These are phyloP conservation scores for Callinectes sapidus DNA, from an alignment of 2,888 invertebrate genomes.

Conservation along the genomic window DNA sequence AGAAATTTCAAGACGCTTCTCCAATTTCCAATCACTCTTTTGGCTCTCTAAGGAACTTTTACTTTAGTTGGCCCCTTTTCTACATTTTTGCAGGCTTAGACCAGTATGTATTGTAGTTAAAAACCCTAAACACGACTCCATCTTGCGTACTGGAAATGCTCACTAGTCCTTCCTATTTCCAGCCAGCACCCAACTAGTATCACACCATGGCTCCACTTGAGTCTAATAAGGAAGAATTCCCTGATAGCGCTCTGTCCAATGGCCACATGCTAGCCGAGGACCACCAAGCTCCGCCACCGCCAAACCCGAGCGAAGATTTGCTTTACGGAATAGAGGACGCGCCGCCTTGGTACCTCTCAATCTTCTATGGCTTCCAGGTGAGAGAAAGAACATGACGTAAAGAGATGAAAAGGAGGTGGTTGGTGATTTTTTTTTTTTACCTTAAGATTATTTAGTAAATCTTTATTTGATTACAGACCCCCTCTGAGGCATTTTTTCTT, in stretches of 20 bases:
- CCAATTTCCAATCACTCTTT: too few relatives aligned
- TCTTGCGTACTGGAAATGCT: background rate
- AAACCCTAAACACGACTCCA: background rate
- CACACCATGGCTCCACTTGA: background rate
- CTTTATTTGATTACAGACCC: too few relatives aligned
- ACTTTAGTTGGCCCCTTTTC: too few relatives aligned
- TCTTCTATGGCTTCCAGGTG: slow-evolving; percentile 88
- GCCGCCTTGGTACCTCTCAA: slow-evolving; percentile 90
- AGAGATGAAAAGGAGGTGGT: background rate
- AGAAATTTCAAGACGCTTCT: too few relatives aligned
- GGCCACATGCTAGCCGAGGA: background rate
- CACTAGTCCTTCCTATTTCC: background rate
- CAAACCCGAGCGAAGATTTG: background rate
- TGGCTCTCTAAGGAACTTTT: too few relatives aligned
- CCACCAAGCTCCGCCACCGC: background rate
- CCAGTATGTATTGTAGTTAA: background rate
- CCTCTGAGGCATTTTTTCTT: too few relatives aligned
- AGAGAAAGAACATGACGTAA: background rate
- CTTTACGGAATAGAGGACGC: slow-evolving; percentile 86
- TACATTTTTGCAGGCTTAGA: too few relatives aligned
- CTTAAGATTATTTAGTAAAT: too few relatives aligned
- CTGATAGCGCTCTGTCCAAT: too few relatives aligned
- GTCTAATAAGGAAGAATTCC: background rate
- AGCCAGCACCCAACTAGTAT: background rate
- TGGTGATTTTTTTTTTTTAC: background rate